A percentile compares a stretch with the other conserved stretches of the same genome.
phyloP scores from a whole-genome alignment of 2,888 invertebrate genomes.

The Isoperla grammatica region DNA sequence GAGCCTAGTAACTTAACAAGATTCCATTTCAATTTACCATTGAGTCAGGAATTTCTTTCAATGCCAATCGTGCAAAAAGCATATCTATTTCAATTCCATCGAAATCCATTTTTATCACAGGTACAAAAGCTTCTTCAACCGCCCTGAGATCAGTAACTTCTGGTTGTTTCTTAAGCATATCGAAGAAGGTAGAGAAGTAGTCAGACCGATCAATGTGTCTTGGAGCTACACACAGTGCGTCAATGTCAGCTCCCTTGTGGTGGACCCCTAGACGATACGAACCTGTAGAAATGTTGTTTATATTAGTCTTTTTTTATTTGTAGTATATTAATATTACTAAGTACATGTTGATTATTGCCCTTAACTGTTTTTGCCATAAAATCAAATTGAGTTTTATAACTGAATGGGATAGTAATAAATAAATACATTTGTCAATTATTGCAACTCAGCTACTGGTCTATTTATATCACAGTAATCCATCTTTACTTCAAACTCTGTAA shows the following conservation, averaged over 20 bases:
- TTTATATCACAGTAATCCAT: no score
- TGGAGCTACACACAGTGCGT: constrained; percentile 96
- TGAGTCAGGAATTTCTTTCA: constrained; percentile 91
- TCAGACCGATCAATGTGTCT: constrained; percentile 89
- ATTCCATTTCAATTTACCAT: constrained; percentile 48
- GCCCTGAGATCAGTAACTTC: constrained; percentile 83
- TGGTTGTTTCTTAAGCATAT: constrained; percentile 76
- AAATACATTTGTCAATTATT: no score
- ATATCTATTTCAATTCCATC: constrained; percentile 98
- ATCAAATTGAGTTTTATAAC: no score
- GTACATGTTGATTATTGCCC: no score
- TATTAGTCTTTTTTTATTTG: no score
- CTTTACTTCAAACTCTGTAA: no score
- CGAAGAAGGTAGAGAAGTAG: constrained; percentile 94
- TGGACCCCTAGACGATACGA: constrained; percentile 43
- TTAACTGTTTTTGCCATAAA: no score
- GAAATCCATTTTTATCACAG: constrained; percentile 98
- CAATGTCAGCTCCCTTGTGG: constrained; percentile 86
- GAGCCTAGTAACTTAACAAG: no score
- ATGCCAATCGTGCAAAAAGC: constrained; percentile 88
- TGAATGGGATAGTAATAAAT: no score
- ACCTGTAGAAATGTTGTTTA: no score
- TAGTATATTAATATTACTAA: no score
- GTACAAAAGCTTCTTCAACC: constrained; percentile 98
- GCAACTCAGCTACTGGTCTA: no score